Base-by-base conservation (phyloP, 2,113 vertebrate species). In the Pachycephala philippinensis region DNA sequence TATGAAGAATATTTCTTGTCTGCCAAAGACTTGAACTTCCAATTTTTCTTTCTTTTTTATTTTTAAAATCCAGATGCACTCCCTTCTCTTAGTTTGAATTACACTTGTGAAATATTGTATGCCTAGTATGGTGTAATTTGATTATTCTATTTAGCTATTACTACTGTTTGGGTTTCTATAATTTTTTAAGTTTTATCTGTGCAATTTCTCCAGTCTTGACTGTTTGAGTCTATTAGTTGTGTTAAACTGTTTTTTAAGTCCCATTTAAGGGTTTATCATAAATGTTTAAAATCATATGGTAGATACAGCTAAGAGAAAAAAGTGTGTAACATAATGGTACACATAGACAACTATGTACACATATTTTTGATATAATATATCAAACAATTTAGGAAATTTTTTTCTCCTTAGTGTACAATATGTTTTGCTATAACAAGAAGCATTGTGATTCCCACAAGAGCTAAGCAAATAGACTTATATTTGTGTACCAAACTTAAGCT, bases 41-140 rank as follows among this genome's bases (percentile, higher is more conserved):
- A 79, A 8, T 31, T 39, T 71, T 53, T 57, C 15, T 63, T 87
- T 40, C 5, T 47, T 77, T 89, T 57, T 28, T 19, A 39, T 35
- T 75, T 18, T 40, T 61, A 70, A 70, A 81, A 57, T 49, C 6
- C 21, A 27, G 4, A 63, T 57, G 4, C 13, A 23, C 3, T 68
- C 17, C 5, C 1, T 63, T 71, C 11, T 53, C 45, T 56, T 40
- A n/a, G 3, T 49, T 50, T 63, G 47, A 82, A 26, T 65, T 66
- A 7, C 15, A 47, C 0, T 0, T 87, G 54, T 7, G 63, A 60
- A 84, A 56, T 80, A 72, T 40, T 2, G 0, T 44, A 69, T 15
- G 10, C 7, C 21, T 64, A 60, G 9, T 35, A 24, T 54, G 20
- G 7, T 45, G 16, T 14, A 1, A 60, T 69, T 64, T 72, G 33